A percentile compares a stretch with the other conserved stretches of the same genome.
These are phyloP conservation scores for Lucilia cuprina DNA, from an alignment of 1,140 invertebrate genomes.

Conservation along the genomic window DNA sequence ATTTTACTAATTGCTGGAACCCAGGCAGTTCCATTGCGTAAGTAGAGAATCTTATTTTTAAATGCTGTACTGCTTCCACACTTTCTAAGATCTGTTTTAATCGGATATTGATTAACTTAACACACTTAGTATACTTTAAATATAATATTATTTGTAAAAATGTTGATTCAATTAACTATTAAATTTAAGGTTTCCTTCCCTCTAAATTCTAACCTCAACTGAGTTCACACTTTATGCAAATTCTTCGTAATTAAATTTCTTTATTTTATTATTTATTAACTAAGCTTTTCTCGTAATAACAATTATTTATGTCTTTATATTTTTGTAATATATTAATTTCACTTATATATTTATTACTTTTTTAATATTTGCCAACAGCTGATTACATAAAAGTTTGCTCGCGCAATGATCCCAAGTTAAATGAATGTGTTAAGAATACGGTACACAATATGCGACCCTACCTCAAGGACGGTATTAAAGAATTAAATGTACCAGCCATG, in stretches of 20 bases:
- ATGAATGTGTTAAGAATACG: slow-evolving; percentile 66
- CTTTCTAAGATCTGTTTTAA: no score
- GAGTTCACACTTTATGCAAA: neutral
- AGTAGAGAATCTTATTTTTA: neutral
- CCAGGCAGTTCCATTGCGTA: neutral
- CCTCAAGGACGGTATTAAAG: slow-evolving; percentile 65
- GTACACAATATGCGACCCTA: slow-evolving; percentile 65
- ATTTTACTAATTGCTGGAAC: neutral
- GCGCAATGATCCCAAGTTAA: slow-evolving; percentile 66
- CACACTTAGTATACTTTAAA: no score
- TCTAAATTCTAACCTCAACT: no score
- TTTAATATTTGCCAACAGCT: slow-evolving; percentile 60
- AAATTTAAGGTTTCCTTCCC: no score
- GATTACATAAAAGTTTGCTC: slow-evolving; percentile 70
- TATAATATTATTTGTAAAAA: no score
- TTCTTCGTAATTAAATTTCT: neutral
- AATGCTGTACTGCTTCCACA: no score
- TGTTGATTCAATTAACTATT: no score
- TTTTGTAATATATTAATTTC: neutral
- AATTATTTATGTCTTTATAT: no score
- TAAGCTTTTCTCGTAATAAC: no score
- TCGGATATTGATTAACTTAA: no score
- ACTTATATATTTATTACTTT: neutral
- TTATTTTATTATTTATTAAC: no score
- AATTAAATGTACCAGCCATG: slow-evolving; percentile 68